Evolutionary conservation across 2,113 vertebrate genomes (phyloP).

Genomic region (Perca fluviatilis): DNA sequence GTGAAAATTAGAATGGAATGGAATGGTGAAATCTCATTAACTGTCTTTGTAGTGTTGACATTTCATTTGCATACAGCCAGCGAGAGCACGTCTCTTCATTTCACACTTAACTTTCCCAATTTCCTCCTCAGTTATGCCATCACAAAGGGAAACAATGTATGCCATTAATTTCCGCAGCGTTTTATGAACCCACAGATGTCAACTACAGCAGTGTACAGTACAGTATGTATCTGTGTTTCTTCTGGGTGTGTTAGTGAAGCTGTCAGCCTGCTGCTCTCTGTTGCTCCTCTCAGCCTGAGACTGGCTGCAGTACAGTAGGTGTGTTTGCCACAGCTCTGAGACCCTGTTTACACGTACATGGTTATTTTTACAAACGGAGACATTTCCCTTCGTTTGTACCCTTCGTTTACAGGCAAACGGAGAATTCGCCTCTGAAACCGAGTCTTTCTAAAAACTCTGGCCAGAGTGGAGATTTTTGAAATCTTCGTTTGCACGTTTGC

Average conservation of each 20-base stretch:
- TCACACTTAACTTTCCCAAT: slow-evolving; percentile 63
- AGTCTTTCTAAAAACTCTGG: too few relatives aligned
- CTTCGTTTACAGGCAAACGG: too few relatives aligned
- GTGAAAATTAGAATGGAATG: slow-evolving; percentile 61
- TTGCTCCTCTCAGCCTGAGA: not conserved
- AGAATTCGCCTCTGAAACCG: too few relatives aligned
- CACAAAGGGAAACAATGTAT: slow-evolving; percentile 39
- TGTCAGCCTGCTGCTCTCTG: not conserved
- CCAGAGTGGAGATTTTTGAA: too few relatives aligned
- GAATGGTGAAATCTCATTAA: slow-evolving; percentile 68
- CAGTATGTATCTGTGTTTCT: not conserved
- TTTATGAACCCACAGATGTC: slow-evolving; percentile 36
- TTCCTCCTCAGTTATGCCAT: slow-evolving; percentile 35
- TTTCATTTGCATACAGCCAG: slow-evolving; percentile 65
- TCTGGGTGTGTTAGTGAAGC: not conserved
- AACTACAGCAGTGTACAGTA: not conserved
- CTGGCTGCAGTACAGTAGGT: not conserved
- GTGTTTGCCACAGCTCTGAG: not conserved
- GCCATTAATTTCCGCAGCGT: slow-evolving; percentile 51
- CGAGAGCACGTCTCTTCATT: slow-evolving; percentile 44
- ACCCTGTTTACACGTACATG: too few relatives aligned
- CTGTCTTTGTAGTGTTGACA: slow-evolving; percentile 56
- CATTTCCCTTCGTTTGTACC: too few relatives aligned
- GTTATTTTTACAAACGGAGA: too few relatives aligned
- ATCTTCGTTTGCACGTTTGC: too few relatives aligned